These are phyloP conservation scores for Eumaeus atala DNA, from an alignment of 1,140 invertebrate species.

Conservation along the genomic window DNA sequence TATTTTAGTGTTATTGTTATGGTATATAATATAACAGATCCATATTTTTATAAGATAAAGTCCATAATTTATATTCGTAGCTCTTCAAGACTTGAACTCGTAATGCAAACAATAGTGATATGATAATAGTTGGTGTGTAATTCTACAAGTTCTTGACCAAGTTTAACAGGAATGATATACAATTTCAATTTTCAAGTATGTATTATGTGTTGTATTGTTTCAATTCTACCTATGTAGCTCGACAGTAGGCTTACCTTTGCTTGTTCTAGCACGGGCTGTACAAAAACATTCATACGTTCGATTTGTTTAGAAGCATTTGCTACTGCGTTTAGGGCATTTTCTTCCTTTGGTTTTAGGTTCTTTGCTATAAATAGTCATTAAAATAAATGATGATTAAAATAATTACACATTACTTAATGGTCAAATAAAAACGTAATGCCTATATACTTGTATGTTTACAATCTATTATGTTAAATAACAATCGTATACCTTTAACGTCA, in stretches of 20 bases:
- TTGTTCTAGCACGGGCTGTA: constrained; percentile 79
- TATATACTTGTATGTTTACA: not conserved
- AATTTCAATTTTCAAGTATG: no score
- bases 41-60: no score
- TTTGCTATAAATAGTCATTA: constrained; percentile 38
- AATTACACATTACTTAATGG: not conserved
- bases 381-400: not conserved
- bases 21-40: no score
- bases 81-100: no score
- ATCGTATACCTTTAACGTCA: constrained; percentile 75
- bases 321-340: constrained; percentile 75
- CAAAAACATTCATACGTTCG: constrained; percentile 79
- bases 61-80: no score
- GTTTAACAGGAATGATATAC: no score
- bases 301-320: constrained; percentile 79
- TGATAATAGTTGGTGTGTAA: no score
- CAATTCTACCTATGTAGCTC: no score
- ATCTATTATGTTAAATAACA: constrained; percentile 59
- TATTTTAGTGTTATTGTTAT: no score
- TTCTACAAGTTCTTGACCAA: no score
- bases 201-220: no score
- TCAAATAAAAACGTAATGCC: not conserved
- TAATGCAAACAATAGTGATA: no score
- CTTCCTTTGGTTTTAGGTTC: constrained; percentile 53
- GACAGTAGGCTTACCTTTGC: constrained; percentile 44